Percentiles rank a stretch among this genome's conserved stretches.
Evolutionary conservation across 2,888 invertebrate genomes (phyloP).

Genomic region (Gari tellinella): DNA sequence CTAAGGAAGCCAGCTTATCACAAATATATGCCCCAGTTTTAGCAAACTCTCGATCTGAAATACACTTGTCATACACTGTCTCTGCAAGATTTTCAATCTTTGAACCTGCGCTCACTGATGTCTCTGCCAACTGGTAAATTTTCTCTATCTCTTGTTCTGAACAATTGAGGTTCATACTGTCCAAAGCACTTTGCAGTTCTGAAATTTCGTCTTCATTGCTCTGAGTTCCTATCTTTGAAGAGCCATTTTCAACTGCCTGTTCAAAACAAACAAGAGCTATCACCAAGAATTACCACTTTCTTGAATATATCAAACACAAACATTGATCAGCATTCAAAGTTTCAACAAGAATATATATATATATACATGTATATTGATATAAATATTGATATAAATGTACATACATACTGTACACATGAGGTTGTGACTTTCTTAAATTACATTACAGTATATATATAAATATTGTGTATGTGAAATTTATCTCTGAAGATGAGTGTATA

Average conservation of each 20-base stretch:
- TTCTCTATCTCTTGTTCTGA: constrained; percentile 63
- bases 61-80: constrained; percentile 66
- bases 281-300: too few relatives aligned
- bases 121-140: constrained; percentile 57
- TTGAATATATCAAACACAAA: too few relatives aligned
- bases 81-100: constrained; percentile 60
- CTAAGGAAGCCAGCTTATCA: constrained; percentile 69
- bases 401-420: too few relatives aligned
- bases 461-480: too few relatives aligned
- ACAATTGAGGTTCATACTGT: constrained; percentile 56
- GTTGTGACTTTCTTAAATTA: too few relatives aligned
- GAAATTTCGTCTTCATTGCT: constrained; percentile 18
- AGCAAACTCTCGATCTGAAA: constrained; percentile 69
- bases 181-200: constrained; percentile 56
- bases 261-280: constrained; percentile 6
- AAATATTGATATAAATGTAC: too few relatives aligned
- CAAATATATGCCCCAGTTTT: constrained; percentile 74
- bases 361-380: too few relatives aligned
- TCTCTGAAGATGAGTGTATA: too few relatives aligned
- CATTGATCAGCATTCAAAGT: too few relatives aligned
- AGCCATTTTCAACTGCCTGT: constrained; percentile 31
- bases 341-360: too few relatives aligned
- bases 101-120: constrained; percentile 38
- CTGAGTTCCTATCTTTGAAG: constrained; percentile 1
- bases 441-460: too few relatives aligned